Base-by-base conservation (phyloP, 2,113 vertebrate genomes). In the Garra rufa region DNA sequence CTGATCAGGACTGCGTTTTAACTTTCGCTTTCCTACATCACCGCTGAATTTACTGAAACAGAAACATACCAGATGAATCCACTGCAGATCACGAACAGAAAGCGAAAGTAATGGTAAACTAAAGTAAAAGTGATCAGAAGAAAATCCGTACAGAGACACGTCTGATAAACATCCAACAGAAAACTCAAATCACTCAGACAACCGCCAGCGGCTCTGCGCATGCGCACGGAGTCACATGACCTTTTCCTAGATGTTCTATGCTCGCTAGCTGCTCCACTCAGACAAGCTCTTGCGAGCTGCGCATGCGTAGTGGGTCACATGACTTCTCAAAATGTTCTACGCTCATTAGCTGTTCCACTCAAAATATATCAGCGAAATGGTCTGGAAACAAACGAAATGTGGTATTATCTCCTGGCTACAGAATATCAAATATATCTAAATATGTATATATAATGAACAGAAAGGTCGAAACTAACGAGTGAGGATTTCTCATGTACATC, bases 141-240 rank as follows among this genome's bases (percentile, higher is more conserved):
- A 77, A n/a, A n/a, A 14, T 14, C n/a, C 11, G 19, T 6, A 5
- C 15, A 77, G 6, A 71, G 0, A 61, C 19, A 61, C 21, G 46
- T 30, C 13, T n/a, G 9, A 0, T 30, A 59, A 61, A 44, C 34
- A 78, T 26, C 3, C 34, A n/a, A 57, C 38, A 19, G 7, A 48
- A 67, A 43, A 67, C 76, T 77, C 3, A 55, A 83, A 83, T 70
- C 63, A 73, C 50, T 77, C 63, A 38, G 52, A 63, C 76, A 78
- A 52, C 79, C 81, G 74, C 74, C 59, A 67, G 74, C 81, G 10
- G 9, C 0, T 38, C 75, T 24, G 63, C 80, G 80, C 80, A 50
- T 57, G 79, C 73, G 80, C 46, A 5, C 2, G 0, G 6, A 7
- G 28, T 34, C 84, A 76, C 59, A 38, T 82, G 84, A 59, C 6